Evolutionary conservation across 1,140 invertebrate genomes (phyloP).

Genomic region (Neodiprion virginianus): DNA sequence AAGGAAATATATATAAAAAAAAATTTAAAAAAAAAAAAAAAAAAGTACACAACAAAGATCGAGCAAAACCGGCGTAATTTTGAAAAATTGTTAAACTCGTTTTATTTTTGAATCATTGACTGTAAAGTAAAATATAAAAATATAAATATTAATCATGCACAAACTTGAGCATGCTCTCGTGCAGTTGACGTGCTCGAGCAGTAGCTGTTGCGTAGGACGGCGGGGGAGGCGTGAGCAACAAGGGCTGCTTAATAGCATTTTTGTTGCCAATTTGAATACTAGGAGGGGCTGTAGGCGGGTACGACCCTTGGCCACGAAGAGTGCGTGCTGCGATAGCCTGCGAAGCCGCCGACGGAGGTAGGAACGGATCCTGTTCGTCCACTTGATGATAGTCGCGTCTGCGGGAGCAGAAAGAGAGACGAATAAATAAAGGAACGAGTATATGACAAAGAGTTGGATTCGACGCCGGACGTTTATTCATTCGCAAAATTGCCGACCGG

Average conservation of each 20-base stretch:
- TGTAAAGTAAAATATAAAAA: slow-evolving; percentile 37
- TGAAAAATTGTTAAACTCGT: slow-evolving; percentile 13
- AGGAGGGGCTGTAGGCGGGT: slow-evolving; percentile 64
- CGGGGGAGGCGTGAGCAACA: slow-evolving; percentile 62
- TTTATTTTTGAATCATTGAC: slow-evolving; percentile 16
- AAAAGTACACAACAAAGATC: slow-evolving; percentile 16
- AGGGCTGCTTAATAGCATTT: slow-evolving; percentile 64
- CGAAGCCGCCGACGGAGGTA: slow-evolving; percentile 69
- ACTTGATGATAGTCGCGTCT: slow-evolving; percentile 76
- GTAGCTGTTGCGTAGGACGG: slow-evolving; percentile 64
- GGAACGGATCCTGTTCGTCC: slow-evolving; percentile 76
- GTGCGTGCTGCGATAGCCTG: slow-evolving; percentile 71
- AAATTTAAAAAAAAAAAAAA: neutral
- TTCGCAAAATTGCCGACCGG: slow-evolving; percentile 53
- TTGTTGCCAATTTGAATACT: slow-evolving; percentile 63
- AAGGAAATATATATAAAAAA: neutral
- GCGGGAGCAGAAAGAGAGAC: slow-evolving; percentile 45
- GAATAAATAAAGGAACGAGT: neutral
- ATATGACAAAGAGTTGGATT: neutral
- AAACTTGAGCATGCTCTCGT: slow-evolving; percentile 64
- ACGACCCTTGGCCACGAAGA: slow-evolving; percentile 71
- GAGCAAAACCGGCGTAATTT: slow-evolving; percentile 6
- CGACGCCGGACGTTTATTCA: slow-evolving; percentile 44
- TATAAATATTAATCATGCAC: slow-evolving; percentile 58
- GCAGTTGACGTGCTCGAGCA: slow-evolving; percentile 64